phyloP scores from a whole-genome alignment of 2,113 vertebrate species.

The Ondatra zibethicus region DNA sequence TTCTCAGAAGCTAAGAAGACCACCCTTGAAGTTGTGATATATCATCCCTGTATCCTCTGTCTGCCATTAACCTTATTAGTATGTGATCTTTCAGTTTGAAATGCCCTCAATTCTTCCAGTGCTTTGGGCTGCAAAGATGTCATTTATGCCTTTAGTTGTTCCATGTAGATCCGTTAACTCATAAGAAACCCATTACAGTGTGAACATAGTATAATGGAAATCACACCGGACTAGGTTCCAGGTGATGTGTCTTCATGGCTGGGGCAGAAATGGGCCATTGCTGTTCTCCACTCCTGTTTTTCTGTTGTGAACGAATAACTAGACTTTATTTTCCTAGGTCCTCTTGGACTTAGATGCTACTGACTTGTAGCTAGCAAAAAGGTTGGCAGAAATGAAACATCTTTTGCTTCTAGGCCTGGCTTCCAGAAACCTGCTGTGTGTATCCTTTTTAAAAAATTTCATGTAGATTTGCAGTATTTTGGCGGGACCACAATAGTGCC shows the following conservation, averaged over 20 bases:
- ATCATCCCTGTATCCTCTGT: background rate
- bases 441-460: background rate
- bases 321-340: background rate
- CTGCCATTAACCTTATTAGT: background rate
- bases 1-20: constrained; percentile 3
- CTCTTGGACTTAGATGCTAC: background rate
- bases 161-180: background rate
- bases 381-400: background rate
- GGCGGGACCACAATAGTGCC: background rate
- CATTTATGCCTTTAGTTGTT: background rate
- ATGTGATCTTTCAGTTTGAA: background rate
- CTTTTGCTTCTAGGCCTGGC: background rate
- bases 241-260: background rate
- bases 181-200: background rate
- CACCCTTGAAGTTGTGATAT: background rate
- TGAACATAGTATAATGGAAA: background rate
- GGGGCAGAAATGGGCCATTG: background rate
- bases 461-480: background rate
- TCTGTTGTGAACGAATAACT: constrained; percentile 8
- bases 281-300: background rate
- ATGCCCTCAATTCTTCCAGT: background rate
- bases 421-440: background rate
- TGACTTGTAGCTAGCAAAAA: constrained; percentile 34
- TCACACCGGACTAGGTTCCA: background rate
- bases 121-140: background rate